Conservation (phyloP, 1,140 invertebrate species). For the Babylonia areolata region DNA sequence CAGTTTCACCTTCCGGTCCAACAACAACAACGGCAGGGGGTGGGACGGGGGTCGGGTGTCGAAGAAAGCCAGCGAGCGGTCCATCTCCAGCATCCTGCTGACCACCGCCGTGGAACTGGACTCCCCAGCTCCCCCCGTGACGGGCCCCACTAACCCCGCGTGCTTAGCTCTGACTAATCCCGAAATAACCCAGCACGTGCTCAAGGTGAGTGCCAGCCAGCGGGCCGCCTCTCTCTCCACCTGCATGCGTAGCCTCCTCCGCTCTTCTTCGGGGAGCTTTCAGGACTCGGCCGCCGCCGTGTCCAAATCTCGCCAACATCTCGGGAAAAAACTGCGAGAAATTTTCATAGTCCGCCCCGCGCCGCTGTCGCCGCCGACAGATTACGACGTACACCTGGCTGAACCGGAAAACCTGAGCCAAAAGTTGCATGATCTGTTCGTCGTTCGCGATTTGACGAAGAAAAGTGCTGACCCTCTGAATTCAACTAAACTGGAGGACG, state of each 20-base stretch:
- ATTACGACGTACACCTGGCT: no score
- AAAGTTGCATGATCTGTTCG: neutral
- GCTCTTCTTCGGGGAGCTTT: neutral
- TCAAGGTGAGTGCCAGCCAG: constrained; percentile 59
- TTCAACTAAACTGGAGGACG: no score
- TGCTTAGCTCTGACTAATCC: constrained; percentile 54
- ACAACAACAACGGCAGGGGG: constrained; percentile 45
- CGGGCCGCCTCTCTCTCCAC: neutral
- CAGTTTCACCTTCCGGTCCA: constrained; percentile 45
- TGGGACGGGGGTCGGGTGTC: constrained; percentile 56
- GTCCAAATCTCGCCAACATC: neutral
- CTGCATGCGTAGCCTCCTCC: constrained; percentile 5
- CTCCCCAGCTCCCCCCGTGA: constrained; percentile 36
- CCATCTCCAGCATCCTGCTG: constrained; percentile 68
- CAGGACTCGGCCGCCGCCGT: neutral
- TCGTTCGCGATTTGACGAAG: neutral
- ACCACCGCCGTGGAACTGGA: constrained; percentile 51
- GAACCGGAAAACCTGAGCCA: neutral
- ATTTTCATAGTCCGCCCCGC: neutral
- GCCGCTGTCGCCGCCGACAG: neutral
- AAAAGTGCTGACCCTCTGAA: no score
- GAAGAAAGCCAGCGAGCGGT: constrained; percentile 67
- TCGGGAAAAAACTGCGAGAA: neutral
- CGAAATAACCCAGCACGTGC: constrained; percentile 55
- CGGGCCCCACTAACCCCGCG: constrained; percentile 57